phyloP scores from a whole-genome alignment of 2,888 invertebrate species.

The Epinotia ramella region DNA sequence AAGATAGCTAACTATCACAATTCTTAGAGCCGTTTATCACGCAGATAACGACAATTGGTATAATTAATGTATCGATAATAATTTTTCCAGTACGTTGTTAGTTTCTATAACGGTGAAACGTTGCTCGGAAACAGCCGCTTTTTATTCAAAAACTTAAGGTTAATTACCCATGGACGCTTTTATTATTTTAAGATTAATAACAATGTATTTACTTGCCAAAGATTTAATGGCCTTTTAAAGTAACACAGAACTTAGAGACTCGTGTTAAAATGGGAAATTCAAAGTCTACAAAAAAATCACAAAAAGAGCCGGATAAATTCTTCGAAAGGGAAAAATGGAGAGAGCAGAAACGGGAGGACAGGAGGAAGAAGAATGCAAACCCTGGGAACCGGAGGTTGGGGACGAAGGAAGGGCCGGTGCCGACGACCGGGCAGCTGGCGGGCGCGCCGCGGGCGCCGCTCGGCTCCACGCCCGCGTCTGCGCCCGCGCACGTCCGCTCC shows the following conservation, averaged over 20 bases:
- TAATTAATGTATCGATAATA: constrained; percentile 59
- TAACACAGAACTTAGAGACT: constrained; percentile 11
- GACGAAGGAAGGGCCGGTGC: constrained; percentile 61
- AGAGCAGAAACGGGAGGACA: constrained; percentile 69
- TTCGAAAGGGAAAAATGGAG: constrained; percentile 75
- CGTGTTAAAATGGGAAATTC: constrained; percentile 72
- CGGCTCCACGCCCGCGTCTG: constrained; percentile 55
- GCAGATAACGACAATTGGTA: constrained; percentile 68
- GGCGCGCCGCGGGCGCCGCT: constrained; percentile 46
- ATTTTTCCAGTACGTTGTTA: constrained; percentile 63
- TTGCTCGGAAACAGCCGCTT: neutral
- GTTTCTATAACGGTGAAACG: constrained; percentile 47
- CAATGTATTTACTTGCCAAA: constrained; percentile 25
- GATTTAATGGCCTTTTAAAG: neutral
- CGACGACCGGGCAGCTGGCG: constrained; percentile 55
- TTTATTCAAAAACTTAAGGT: neutral
- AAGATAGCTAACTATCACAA: constrained; percentile 57
- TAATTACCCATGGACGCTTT: constrained; percentile 3
- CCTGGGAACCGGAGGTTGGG: constrained; percentile 62
- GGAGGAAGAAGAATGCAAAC: constrained; percentile 63
- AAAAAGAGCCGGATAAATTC: constrained; percentile 75
- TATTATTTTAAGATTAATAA: neutral
- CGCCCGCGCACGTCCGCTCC: constrained; percentile 66
- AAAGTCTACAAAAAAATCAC: constrained; percentile 68
- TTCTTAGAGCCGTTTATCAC: constrained; percentile 64